These are phyloP conservation scores for Coelopa frigida DNA, from an alignment of 1,140 invertebrate genomes.

Conservation along the genomic window DNA sequence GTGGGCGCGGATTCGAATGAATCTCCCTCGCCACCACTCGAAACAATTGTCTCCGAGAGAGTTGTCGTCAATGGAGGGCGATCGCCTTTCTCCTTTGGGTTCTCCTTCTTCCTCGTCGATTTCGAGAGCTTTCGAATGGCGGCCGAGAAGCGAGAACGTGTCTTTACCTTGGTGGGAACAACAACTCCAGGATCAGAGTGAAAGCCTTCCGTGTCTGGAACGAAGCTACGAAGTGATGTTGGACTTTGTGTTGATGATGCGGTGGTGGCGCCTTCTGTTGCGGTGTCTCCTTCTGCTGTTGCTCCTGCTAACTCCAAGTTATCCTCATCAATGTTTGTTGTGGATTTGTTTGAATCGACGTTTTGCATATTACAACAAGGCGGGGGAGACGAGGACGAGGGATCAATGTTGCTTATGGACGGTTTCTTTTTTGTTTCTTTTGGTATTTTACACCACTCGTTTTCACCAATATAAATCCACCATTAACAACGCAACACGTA, in stretches of 20 bases:
- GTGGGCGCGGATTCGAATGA: too few species aligned
- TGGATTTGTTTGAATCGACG: too few species aligned
- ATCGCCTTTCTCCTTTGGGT: conserved; percentile 6
- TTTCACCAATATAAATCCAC: too few species aligned
- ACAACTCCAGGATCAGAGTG: conserved; percentile 11
- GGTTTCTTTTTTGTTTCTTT: too few species aligned
- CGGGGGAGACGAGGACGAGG: neutral
- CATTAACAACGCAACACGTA: too few species aligned
- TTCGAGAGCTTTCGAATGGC: conserved; percentile 36
- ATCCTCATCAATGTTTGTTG: neutral
- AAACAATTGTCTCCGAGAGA: conserved; percentile 7
- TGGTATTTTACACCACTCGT: too few species aligned
- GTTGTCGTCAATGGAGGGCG: neutral
- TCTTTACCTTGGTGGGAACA: conserved; percentile 20
- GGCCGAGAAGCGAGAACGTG: conserved; percentile 37
- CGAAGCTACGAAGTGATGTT: neutral
- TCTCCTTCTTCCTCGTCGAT: conserved; percentile 23
- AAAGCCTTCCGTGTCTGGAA: conserved; percentile 8
- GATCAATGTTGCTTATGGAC: too few species aligned
- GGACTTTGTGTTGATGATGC: too few species aligned
- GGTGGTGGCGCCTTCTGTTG: too few species aligned
- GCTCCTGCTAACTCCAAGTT: neutral
- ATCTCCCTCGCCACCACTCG: too few species aligned
- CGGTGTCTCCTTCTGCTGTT: too few species aligned
- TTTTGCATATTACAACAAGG: conserved; percentile 30